Percentiles rank a stretch among this genome's conserved stretches.
Evolutionary conservation across 2,797 vertebrate species (phyloP).

Genomic region (Crypturellus tataupa): DNA sequence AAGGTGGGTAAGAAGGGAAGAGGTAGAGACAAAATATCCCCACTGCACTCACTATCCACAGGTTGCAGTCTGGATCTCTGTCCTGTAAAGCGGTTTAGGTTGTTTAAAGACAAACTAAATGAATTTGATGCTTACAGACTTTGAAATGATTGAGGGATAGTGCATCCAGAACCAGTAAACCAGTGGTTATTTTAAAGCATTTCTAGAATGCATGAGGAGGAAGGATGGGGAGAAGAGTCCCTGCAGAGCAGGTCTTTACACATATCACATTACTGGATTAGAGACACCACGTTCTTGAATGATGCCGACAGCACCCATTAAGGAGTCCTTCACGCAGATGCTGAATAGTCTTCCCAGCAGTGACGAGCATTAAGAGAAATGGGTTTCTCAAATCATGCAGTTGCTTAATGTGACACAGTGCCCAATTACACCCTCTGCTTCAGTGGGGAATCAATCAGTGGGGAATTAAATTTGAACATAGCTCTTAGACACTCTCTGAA

Average conservation of each 20-base stretch:
- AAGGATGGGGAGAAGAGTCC: neutral
- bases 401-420: neutral
- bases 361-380: neutral
- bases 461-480: neutral
- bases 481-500: fast-evolving
- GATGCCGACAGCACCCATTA: neutral
- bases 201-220: neutral
- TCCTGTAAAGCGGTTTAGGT: neutral
- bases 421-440: neutral
- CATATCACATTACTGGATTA: neutral
- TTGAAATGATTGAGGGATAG: neutral
- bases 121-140: neutral
- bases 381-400: neutral
- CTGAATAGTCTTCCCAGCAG: neutral
- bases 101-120: neutral
- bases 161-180: neutral
- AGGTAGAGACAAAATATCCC: neutral
- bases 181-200: neutral
- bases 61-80: neutral
- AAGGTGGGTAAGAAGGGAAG: neutral
- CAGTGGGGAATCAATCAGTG: neutral
- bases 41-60: neutral
- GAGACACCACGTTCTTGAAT: neutral
- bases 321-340: fast-evolving
- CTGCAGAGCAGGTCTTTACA: neutral